Conservation (phyloP, 2,113 vertebrate genomes). For the Megaleporinus macrocephalus region DNA sequence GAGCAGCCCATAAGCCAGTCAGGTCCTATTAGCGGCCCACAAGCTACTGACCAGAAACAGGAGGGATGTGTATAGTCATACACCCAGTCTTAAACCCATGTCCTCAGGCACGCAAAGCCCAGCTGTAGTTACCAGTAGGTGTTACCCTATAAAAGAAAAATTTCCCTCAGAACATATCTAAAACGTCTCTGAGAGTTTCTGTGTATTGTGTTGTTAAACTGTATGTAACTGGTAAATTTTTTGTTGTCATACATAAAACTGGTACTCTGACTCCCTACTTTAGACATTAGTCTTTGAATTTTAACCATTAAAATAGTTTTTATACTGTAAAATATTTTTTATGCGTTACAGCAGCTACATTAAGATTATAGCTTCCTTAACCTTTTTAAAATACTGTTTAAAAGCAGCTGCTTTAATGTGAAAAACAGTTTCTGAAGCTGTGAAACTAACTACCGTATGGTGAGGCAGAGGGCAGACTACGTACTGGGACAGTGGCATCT, state of each 20-base stretch:
- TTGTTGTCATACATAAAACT: neutral
- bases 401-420: no score
- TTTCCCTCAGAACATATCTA: no score
- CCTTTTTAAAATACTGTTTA: no score
- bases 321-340: neutral
- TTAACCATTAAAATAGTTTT: neutral
- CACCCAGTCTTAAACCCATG: neutral
- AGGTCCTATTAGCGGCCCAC: neutral
- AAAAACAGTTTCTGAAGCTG: no score
- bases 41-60: neutral
- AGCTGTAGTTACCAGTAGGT: no score
- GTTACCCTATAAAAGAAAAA: no score
- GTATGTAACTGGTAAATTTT: neutral
- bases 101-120: neutral
- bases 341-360: neutral
- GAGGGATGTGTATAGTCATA: no score
- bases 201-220: no score
- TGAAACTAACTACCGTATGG: no score
- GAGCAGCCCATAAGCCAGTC: neutral
- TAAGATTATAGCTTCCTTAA: neutral
- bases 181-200: no score
- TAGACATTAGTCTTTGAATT: neutral
- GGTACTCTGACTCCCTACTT: neutral
- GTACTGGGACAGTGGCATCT: no score
- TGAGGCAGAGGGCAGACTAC: no score